Evolutionary conservation across 2,797 vertebrate genomes (phyloP).

Genomic region (Nyctibius grandis): DNA sequence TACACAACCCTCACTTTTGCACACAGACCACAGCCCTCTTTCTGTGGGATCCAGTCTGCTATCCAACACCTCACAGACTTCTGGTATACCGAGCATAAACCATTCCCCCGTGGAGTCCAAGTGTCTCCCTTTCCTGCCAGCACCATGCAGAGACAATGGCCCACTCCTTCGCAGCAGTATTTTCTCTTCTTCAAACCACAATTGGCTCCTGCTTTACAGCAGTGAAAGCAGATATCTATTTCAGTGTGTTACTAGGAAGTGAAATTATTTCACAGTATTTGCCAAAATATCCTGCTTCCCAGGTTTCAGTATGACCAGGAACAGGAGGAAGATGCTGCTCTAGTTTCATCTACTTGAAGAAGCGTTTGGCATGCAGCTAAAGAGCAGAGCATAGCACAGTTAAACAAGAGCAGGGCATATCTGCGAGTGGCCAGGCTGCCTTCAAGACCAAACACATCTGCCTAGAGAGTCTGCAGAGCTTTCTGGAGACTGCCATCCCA

Average conservation of each 20-base stretch:
- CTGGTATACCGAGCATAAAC: not conserved
- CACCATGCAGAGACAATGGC: not conserved
- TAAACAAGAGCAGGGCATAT: not conserved
- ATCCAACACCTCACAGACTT: not conserved
- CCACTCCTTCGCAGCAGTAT: not conserved
- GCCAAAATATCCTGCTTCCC: not conserved
- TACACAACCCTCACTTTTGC: not conserved
- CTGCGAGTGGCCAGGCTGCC: not conserved
- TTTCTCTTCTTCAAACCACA: not conserved
- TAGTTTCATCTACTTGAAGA: not conserved
- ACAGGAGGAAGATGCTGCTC: not conserved
- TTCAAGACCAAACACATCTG: not conserved
- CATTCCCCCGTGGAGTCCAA: not conserved
- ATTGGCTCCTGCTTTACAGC: not conserved
- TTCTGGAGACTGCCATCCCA: fast-evolving
- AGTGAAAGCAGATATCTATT: not conserved
- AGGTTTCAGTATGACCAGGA: not conserved
- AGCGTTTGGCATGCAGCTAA: not conserved
- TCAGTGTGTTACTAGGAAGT: not conserved
- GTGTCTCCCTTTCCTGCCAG: not conserved
- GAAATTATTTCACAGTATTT: not conserved
- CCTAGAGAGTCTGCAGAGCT: not conserved
- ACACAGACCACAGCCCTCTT: not conserved
- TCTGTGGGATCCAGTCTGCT: not conserved
- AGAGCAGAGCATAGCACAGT: not conserved